Conservation (phyloP, 1,140 invertebrate genomes). For the Zaprionus africanus region DNA sequence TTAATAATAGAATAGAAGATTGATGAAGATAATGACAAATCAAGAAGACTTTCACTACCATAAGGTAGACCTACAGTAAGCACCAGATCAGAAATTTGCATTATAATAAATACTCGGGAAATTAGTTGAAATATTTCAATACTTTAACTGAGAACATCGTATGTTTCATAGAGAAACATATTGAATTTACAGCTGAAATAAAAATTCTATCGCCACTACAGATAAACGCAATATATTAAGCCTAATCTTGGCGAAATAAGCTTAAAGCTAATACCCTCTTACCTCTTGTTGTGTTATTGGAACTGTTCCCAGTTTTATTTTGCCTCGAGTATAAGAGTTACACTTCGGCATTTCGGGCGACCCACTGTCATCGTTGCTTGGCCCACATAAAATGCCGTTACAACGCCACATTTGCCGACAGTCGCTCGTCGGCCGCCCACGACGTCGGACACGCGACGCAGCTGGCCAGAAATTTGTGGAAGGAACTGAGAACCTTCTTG, state of each 20-base stretch:
- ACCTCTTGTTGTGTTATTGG: no score
- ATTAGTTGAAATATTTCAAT: no score
- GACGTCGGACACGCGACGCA: slow-evolving; percentile 9
- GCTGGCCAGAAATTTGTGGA: background rate
- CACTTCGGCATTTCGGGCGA: background rate
- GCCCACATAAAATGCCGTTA: slow-evolving; percentile 46
- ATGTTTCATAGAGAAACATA: no score
- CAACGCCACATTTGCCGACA: slow-evolving; percentile 23
- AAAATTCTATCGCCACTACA: no score
- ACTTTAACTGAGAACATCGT: no score
- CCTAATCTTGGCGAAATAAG: background rate
- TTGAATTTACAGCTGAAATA: no score
- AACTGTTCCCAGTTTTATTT: slow-evolving; percentile 57
- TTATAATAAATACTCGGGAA: no score
- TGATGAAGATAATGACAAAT: no score
- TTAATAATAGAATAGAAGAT: no score
- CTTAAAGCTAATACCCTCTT: background rate
- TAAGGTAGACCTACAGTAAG: no score
- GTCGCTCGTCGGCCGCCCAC: slow-evolving; percentile 45
- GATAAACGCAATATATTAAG: background rate
- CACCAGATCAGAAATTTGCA: no score
- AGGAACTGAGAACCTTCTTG: background rate
- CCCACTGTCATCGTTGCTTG: slow-evolving; percentile 21
- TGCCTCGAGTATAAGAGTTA: slow-evolving; percentile 26
- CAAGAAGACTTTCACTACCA: no score